phyloP scores from a whole-genome alignment of 2,113 vertebrate genomes.

The Oryzias celebensis region DNA sequence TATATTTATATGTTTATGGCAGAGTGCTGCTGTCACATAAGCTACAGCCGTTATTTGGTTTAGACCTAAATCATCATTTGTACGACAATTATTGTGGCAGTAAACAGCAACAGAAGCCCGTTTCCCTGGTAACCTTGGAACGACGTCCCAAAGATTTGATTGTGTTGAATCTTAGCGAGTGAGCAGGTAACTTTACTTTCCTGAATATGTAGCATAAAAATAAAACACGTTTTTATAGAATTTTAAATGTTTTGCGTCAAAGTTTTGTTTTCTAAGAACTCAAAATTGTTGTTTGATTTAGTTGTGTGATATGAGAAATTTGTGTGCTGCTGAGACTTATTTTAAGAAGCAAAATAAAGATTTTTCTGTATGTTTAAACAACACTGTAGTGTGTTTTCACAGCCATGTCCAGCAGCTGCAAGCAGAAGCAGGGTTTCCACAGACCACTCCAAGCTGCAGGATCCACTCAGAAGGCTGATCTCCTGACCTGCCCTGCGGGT shows the following conservation, averaged over 20 bases:
- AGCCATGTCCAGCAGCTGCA: conserved; percentile 44
- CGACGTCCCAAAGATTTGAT: not conserved
- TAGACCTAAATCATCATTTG: conserved; percentile 1
- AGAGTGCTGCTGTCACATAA: not conserved
- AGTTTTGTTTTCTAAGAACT: too few species aligned
- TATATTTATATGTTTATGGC: not conserved
- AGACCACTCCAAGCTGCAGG: conserved; percentile 67
- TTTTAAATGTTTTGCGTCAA: too few species aligned
- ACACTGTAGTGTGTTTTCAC: not conserved
- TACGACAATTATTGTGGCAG: conserved; percentile 32
- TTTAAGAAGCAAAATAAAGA: not conserved
- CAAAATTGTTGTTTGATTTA: not conserved
- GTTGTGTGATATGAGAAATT: too few species aligned
- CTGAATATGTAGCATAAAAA: too few species aligned
- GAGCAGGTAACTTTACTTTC: too few species aligned
- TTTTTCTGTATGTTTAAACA: not conserved
- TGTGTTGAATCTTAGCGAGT: too few species aligned
- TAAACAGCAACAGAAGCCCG: conserved; percentile 36
- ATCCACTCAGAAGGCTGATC: conserved; percentile 65
- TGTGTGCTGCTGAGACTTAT: not conserved
- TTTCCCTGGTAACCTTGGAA: conserved; percentile 36
- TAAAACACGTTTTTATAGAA: too few species aligned
- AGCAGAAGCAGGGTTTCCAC: conserved; percentile 26
- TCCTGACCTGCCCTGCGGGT: conserved; percentile 69
- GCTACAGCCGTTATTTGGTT: not conserved